Evolutionary conservation across 1,140 invertebrate genomes (phyloP), one percentile per base, ranked within the genome.

Genomic region (Popillia japonica): DNA sequence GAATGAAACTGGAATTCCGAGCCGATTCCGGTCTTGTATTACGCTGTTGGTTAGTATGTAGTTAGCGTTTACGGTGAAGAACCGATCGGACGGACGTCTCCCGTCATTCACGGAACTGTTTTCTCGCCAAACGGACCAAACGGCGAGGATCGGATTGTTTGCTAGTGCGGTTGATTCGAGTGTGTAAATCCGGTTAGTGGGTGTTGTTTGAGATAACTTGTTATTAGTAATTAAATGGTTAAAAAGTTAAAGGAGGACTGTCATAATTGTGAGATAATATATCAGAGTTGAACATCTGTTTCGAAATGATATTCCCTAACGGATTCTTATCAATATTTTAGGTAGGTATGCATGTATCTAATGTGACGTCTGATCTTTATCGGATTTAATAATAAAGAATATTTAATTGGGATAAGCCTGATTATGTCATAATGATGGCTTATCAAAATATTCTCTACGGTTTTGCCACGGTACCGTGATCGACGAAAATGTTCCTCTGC

Each of bases 311-410:
- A 17, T 17, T n/a, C 6, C 2, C 14, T 55, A n/a, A 55, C 48
- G 48, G 48, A 55, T 55, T 17, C 17, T 55, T 55, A 55, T 55
- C 48, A 55, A 14, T 55, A 17, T 55, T n/a, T 55, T 55, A 55
- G 48, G 48, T 55, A 55, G 6, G 48, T 55, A 55, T 17, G 48
- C 17, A 55, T 17, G 17, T 44, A 0, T 44, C 2, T 44, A 44
- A 44, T 8, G 27, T 44, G 42, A 4, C 42, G 42, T 44, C 2
- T 44, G 14, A 10, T 10, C 42, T 44, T 10, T 44, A 14, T 44
- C 14, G 42, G 42, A 4, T 4, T 10, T 44, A 44, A 14, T 44
- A 44, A 44, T 44, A 44, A 10, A 7, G 0, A 1, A 10, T 44
- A 10, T 44, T 44, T 48, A 48, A 48, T 48, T 14, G 3, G 44